phyloP scores from a whole-genome alignment of 2,797 vertebrate species.

The Catharus ustulatus region DNA sequence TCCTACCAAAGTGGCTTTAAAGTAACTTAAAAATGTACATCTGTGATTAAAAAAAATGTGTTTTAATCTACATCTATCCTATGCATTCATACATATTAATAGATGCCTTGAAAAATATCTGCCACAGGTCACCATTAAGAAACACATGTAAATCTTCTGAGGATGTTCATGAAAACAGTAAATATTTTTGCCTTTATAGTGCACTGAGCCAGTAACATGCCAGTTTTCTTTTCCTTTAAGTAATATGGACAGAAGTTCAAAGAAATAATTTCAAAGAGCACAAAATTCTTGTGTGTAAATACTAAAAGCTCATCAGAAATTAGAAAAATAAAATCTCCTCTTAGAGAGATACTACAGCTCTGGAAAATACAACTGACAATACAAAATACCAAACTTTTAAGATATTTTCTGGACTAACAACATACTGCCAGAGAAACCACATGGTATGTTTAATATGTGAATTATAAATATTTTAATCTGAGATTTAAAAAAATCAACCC shows the following conservation, averaged over 20 bases:
- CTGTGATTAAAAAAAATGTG: not conserved
- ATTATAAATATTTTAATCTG: not conserved
- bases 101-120: not conserved
- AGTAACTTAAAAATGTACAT: not conserved
- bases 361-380: not conserved
- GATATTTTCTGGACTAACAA: not conserved
- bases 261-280: conserved; percentile 16
- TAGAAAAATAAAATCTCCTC: not conserved
- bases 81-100: not conserved
- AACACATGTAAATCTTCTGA: not conserved
- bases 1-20: not conserved
- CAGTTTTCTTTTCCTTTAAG: not conserved
- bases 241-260: not conserved
- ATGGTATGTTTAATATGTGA: not conserved
- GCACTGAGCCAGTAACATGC: not conserved
- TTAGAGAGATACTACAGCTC: not conserved
- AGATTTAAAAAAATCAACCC: not conserved
- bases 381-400: not conserved
- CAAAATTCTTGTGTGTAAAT: not conserved
- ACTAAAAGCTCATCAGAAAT: not conserved
- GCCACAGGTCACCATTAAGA: not conserved
- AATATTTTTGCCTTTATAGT: not conserved
- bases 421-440: not conserved
- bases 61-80: not conserved
- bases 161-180: conserved; percentile 8